Base-by-base conservation (phyloP, 2,797 vertebrate genomes). In the Aeoliscus strigatus region DNA sequence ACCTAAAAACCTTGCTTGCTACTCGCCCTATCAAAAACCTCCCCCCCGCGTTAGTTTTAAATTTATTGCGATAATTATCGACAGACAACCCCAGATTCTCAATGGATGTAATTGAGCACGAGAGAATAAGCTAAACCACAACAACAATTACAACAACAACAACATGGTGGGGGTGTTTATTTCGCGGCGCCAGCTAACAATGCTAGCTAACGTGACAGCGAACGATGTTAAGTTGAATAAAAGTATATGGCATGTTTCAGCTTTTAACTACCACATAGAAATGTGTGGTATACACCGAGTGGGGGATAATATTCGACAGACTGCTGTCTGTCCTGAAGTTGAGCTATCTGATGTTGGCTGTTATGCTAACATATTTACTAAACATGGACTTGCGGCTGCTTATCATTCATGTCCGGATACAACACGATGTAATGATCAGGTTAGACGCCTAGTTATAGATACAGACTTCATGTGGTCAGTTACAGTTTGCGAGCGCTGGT, bases 131-230 rank as follows among this genome's bases (percentile, higher is more conserved):
- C 56, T 46, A 27, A 63, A 71, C 71, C 57, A 82, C 63, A 76
- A 80, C 68, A 79, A 73, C 74, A 63, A 71, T 70, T 55, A 82
- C 63, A 76, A 80, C 68, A 79, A 73, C 74, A 85, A 75, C 74
- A 82, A 66, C 69, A 80, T 73, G 75, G 75, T 66, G 73, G 74
- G 40, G 38, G 51, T 72, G 56, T 68, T 54, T 66, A 67, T 56
- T 31, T 44, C 42, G 49, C 51, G 46, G 56, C 64, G 51, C 49
- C 43, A 24, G 74, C 75, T 81, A 80, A 64, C 45, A 21, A 40
- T 25, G 54, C 56, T 59, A 70, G 73, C 64, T 39, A 32, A 39
- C 23, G 9, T 12, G 2, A 14, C 18, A 14, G 24, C 12, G 1
- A 50, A 25, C 9, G 35, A 37, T 31, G 3, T 43, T 43, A 75